Percentiles rank a stretch among this genome's conserved stretches.
Evolutionary conservation across 1,140 invertebrate species (phyloP).

Genomic region (Polypedilum vanderplanki): DNA sequence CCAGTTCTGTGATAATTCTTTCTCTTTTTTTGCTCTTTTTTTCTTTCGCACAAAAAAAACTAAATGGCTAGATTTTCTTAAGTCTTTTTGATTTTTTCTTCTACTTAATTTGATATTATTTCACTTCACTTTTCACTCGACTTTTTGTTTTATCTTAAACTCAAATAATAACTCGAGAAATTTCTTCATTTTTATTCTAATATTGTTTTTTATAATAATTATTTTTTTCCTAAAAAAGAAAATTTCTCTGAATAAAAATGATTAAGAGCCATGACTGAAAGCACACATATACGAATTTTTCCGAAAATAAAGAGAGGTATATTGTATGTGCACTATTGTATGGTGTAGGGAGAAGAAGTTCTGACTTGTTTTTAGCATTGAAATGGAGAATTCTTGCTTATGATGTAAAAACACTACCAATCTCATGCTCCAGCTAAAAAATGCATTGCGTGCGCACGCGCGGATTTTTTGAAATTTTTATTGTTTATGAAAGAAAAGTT

Average conservation of each 20-base stretch:
- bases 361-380: background rate
- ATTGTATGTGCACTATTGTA: background rate
- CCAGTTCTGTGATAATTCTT: background rate
- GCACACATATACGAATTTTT: constrained; percentile 20
- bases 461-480: no score
- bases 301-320: background rate
- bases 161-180: background rate
- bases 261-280: constrained; percentile 29
- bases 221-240: background rate
- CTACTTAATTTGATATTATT: constrained; percentile 16
- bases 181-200: background rate
- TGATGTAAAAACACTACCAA: background rate
- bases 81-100: background rate
- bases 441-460: background rate
- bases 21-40: constrained; percentile 4
- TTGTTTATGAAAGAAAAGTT: no score
- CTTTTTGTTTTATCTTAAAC: background rate
- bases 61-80: no score
- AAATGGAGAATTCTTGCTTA: constrained; percentile 12
- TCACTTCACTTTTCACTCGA: constrained; percentile 3
- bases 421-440: background rate
- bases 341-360: background rate
- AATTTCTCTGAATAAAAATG: constrained; percentile 27
- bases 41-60: background rate
- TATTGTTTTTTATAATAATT: background rate